phyloP scores from a whole-genome alignment of 2,113 vertebrate genomes.

The Megaptera novaeangliae region DNA sequence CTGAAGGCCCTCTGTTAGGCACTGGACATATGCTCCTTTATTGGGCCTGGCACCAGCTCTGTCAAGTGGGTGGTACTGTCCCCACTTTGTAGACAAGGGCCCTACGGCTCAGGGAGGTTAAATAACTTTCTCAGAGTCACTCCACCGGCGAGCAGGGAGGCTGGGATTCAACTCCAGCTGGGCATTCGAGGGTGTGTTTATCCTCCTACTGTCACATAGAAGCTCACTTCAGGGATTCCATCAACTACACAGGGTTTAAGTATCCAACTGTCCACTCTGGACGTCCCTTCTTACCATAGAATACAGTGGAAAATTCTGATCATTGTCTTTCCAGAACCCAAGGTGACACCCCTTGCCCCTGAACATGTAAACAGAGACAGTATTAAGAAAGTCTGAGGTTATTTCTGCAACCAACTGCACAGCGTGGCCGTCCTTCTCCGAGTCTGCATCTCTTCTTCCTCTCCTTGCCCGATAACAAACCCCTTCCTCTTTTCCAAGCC shows the following conservation, averaged over 20 bases:
- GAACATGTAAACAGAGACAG: neutral
- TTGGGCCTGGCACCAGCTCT: neutral
- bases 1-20: no score
- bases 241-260: neutral
- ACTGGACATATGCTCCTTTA: accelerated
- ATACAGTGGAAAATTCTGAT: neutral
- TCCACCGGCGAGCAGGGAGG: accelerated
- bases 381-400: neutral
- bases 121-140: neutral
- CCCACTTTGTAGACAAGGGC: neutral
- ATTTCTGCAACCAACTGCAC: neutral
- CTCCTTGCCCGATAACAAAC: neutral
- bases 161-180: neutral
- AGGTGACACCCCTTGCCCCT: neutral
- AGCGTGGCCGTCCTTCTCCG: neutral
- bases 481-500: neutral
- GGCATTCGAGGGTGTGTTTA: accelerated
- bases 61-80: accelerated
- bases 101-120: neutral
- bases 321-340: neutral
- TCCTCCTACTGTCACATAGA: neutral
- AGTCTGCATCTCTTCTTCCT: neutral
- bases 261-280: neutral
- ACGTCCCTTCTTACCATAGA: neutral
- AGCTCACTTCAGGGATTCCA: neutral